phyloP scores from a whole-genome alignment of 2,113 vertebrate genomes.

The Pao palembangensis region DNA sequence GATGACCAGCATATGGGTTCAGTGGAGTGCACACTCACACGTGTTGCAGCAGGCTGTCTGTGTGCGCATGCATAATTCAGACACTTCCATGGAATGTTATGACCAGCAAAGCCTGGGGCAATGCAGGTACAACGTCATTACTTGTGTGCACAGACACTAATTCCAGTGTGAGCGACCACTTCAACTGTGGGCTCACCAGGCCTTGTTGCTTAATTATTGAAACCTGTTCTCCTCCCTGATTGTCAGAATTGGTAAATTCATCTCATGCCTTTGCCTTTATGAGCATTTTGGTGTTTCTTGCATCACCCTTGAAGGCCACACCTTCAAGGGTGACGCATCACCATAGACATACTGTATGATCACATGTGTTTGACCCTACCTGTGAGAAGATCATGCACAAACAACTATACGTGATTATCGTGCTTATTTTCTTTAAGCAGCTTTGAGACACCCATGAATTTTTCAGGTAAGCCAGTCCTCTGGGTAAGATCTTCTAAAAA shows the following conservation, averaged over 20 bases:
- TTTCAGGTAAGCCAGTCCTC: too few relatives aligned
- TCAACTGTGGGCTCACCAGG: not conserved
- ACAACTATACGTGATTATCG: too few relatives aligned
- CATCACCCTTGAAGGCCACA: too few relatives aligned
- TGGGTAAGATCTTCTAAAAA: too few relatives aligned
- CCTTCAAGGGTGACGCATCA: too few relatives aligned
- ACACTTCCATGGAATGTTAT: not conserved
- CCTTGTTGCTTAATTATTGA: not conserved
- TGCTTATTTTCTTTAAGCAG: too few relatives aligned
- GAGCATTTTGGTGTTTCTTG: too few relatives aligned
- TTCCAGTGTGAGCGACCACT: not conserved
- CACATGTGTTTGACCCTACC: too few relatives aligned
- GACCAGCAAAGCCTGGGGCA: constrained; percentile 15
- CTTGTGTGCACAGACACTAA: constrained; percentile 14
- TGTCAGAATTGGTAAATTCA: not conserved
- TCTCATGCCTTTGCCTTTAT: too few relatives aligned
- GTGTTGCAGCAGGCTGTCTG: not conserved
- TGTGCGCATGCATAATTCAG: constrained; percentile 20
- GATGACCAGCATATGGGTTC: constrained; percentile 36
- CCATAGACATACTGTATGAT: too few relatives aligned
- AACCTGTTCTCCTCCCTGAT: not conserved
- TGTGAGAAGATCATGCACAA: too few relatives aligned
- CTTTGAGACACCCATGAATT: too few relatives aligned
- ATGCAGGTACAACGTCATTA: constrained; percentile 41
- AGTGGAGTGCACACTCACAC: constrained; percentile 2